phyloP scores from a whole-genome alignment of 2,888 invertebrate genomes.

The Diachrysia chrysitis region DNA sequence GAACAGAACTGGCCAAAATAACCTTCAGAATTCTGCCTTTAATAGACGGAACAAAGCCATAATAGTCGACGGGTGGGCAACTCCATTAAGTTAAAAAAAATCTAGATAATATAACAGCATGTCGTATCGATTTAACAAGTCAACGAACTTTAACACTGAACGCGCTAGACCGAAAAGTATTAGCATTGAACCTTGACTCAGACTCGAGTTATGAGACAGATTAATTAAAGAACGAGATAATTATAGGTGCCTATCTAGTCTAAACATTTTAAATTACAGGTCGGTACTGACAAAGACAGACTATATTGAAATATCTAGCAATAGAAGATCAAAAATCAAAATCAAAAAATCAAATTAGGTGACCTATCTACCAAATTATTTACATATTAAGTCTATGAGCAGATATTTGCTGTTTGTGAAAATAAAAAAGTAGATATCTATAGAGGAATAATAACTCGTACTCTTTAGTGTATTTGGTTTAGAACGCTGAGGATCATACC shows the following conservation, averaged over 20 bases:
- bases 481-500: no score
- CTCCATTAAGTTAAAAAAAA: constrained; percentile 26
- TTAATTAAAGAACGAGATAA: background rate
- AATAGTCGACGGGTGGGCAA: constrained; percentile 40
- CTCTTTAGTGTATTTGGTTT: no score
- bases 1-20: background rate
- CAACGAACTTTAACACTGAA: constrained; percentile 54
- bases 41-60: constrained; percentile 41
- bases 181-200: constrained; percentile 58
- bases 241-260: background rate
- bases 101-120: constrained; percentile 13
- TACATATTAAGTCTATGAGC: no score
- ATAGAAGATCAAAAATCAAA: no score
- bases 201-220: constrained; percentile 41
- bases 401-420: no score
- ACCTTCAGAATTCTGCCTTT: constrained; percentile 28
- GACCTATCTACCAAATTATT: no score
- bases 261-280: background rate
- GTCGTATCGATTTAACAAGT: constrained; percentile 49
- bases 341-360: no score
- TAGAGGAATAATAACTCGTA: no score
- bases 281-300: background rate
- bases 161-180: constrained; percentile 65
- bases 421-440: no score
- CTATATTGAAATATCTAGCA: background rate